Evolutionary conservation across 2,797 vertebrate genomes (phyloP).

Genomic region (Acanthiza pusilla): DNA sequence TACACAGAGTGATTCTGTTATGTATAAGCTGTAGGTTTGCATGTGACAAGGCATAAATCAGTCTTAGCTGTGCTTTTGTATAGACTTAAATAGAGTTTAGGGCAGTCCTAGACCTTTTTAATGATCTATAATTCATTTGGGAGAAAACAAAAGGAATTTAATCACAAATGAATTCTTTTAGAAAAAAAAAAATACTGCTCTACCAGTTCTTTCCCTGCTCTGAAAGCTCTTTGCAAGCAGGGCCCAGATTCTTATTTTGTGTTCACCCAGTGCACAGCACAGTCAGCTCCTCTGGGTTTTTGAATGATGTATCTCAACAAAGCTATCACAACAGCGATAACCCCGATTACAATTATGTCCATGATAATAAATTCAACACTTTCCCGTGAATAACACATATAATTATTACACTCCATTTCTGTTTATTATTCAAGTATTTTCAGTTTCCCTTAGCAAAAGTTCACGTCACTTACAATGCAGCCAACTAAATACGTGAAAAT

Average conservation of each 20-base stretch:
- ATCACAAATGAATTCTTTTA: background rate
- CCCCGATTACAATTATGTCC: background rate
- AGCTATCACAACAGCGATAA: background rate
- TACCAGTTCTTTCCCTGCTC: background rate
- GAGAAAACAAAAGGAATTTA: constrained; percentile 27
- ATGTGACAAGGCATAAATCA: background rate
- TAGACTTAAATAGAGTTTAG: constrained; percentile 5
- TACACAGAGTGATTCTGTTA: background rate
- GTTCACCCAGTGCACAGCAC: background rate
- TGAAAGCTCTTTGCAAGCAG: background rate
- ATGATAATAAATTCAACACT: constrained; percentile 10
- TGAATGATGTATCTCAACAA: background rate
- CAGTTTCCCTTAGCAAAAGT: constrained; percentile 30
- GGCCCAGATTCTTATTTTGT: background rate
- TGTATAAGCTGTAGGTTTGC: background rate
- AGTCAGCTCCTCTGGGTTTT: background rate
- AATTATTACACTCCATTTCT: constrained; percentile 18
- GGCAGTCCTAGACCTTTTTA: background rate
- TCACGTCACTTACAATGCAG: constrained; percentile 18
- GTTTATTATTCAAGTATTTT: constrained; percentile 53
- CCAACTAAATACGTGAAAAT: constrained; percentile 14
- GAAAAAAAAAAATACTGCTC: background rate
- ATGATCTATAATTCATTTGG: background rate
- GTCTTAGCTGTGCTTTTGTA: background rate
- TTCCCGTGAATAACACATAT: constrained; percentile 17